phyloP scores from a whole-genome alignment of 2,113 vertebrate species.

The Entomyzon cyanotis region DNA sequence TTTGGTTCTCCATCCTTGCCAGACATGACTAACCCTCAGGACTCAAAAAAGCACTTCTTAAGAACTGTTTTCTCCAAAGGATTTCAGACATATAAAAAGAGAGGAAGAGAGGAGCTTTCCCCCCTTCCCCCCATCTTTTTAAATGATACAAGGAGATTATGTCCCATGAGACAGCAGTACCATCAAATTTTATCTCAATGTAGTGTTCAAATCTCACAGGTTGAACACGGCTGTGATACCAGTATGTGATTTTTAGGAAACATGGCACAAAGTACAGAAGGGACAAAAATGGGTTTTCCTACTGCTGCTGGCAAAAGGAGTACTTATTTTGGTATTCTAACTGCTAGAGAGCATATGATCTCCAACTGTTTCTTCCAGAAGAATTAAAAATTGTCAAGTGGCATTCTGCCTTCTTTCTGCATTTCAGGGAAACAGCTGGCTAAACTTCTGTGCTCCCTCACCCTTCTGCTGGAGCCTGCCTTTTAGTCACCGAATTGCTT shows the following conservation, averaged over 20 bases:
- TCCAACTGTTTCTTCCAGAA: constrained; percentile 48
- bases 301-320: constrained; percentile 21
- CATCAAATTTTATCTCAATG: not conserved
- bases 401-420: constrained; percentile 23
- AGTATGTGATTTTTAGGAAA: constrained; percentile 17
- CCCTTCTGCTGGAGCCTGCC: not conserved
- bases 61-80: not conserved
- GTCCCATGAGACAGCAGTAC: not conserved
- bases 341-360: constrained; percentile 51
- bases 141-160: not conserved
- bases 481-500: not conserved
- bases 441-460: not conserved
- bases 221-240: not conserved
- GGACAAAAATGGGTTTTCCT: constrained; percentile 19
- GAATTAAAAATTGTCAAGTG: constrained; percentile 34
- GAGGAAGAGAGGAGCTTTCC: not conserved
- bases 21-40: not conserved
- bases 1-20: not conserved
- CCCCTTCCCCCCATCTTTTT: not conserved
- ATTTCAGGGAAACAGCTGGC: constrained; percentile 28
- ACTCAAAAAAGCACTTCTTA: not conserved
- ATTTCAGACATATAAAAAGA: not conserved
- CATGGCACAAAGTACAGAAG: constrained; percentile 5
- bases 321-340: constrained; percentile 46
- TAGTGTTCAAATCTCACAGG: not conserved